Base-by-base conservation (phyloP, 2,888 invertebrate genomes). In the Fissipunctia ypsillon region DNA sequence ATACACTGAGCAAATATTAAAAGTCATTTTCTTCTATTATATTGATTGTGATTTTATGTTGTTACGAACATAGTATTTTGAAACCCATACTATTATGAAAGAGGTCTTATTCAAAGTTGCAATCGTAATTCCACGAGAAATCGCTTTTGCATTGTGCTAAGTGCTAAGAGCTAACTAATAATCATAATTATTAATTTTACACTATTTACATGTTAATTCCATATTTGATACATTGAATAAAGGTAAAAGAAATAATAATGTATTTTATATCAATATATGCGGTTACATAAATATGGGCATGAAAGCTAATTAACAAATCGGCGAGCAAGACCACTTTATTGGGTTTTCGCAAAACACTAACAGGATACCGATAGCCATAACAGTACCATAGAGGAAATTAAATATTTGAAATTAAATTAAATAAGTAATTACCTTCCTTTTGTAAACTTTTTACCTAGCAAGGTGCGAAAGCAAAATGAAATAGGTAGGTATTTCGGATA, bases 341-440 rank as follows among this genome's bases (percentile, higher is more conserved):
- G 38, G 38, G 60, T 31, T 31, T 43, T 31, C 38, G 9, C 16
- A 2, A 38, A 69, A n/a, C 4, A 16, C 16, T 38, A 19, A 50
- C 41, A 43, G 57, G 52, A 43, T 28, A 19, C 12, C 1, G 59
- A 76, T 66, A 76, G 67, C 75, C 45, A 14, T 76, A 52, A 45
- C 4, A 0, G 6, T 25, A 35, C 25, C 14, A 1, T 43, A 9
- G 19, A 38, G 35, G 73, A 38, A 61, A 50, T 25, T 16, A 19
- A 60, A 54, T 54, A 60, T 35, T n/a, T 60, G 9, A 70, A 31
- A 14, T 50, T 10, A 28, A 52, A 71, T 60, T 43, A 43, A 60
- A 41, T 14, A 10, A 31, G 6, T 60, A 35, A 54, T 61, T 38
- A 41, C 35, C n/a, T 43, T 50, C 25, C 43, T 65, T 19, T 61